Percentiles rank a stretch among this genome's conserved stretches.
Evolutionary conservation across 2,113 vertebrate species (phyloP).

Genomic region (Lamprologus lemairii): DNA sequence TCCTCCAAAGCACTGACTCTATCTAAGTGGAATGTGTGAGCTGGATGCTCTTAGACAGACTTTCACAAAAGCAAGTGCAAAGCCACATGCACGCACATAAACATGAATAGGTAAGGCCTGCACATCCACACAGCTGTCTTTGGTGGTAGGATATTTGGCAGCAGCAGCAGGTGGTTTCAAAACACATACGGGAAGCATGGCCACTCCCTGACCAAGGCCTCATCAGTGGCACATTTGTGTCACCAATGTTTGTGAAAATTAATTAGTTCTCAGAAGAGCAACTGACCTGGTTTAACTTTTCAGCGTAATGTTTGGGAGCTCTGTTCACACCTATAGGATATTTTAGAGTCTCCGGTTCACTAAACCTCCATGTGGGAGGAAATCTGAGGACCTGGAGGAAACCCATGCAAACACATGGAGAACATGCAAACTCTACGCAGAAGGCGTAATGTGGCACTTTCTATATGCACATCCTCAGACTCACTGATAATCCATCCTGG

Average conservation of each 20-base stretch:
- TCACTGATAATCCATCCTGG: background rate
- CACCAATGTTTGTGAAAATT: background rate
- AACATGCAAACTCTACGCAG: background rate
- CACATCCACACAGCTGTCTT: conserved; percentile 3
- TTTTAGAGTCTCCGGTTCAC: background rate
- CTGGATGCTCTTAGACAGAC: conserved; percentile 16
- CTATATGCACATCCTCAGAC: background rate
- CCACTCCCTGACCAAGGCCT: background rate
- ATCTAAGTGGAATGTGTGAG: conserved; percentile 46
- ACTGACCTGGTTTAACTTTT: background rate
- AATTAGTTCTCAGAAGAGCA: conserved; percentile 6
- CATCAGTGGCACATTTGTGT: background rate
- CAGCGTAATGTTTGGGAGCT: background rate
- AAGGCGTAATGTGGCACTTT: background rate
- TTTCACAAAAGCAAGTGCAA: background rate
- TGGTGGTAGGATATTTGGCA: conserved; percentile 37
- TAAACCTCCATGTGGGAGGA: background rate
- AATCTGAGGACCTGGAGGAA: background rate
- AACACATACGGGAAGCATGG: conserved; percentile 36
- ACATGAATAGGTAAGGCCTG: background rate
- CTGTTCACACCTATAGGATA: background rate
- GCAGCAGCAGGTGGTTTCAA: conserved; percentile 46
- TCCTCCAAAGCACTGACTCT: conserved; percentile 31
- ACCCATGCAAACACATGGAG: background rate
- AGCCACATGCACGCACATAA: background rate